Percentiles rank a stretch among this genome's conserved stretches.
These are phyloP conservation scores for Riptortus pedestris DNA, from an alignment of 1,140 invertebrate genomes.

Conservation along the genomic window DNA sequence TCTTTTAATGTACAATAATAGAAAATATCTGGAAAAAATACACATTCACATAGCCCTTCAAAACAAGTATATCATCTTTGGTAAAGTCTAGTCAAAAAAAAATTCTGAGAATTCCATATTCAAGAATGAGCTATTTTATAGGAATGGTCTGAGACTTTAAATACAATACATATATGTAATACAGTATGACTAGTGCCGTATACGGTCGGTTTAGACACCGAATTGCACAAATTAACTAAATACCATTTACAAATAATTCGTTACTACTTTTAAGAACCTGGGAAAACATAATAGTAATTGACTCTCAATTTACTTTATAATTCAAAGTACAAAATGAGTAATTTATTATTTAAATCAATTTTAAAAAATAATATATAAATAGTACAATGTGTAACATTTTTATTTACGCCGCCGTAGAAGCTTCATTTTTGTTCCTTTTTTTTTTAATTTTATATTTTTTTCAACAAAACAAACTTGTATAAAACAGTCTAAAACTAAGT, in stretches of 20 bases:
- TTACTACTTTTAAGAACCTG: not conserved
- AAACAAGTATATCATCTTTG: conserved; percentile 16
- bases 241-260: conserved; percentile 16
- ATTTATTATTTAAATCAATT: not conserved
- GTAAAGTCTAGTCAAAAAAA: conserved; percentile 1
- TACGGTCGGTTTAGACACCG: not conserved
- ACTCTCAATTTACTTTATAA: too few species aligned
- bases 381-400: too few species aligned
- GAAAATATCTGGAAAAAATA: not conserved
- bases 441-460: not conserved
- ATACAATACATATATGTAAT: not conserved
- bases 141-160: conserved; percentile 4
- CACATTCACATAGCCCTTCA: not conserved
- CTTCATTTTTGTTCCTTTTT: not conserved
- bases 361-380: too few species aligned
- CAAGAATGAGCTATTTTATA: too few species aligned
- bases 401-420: too few species aligned
- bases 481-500: conserved; percentile 18
- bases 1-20: conserved; percentile 1
- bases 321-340: not conserved
- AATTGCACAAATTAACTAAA: conserved; percentile 15
- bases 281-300: not conserved
- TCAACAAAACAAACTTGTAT: conserved; percentile 9
- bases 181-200: conserved; percentile 20
- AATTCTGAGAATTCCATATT: not conserved